Base-by-base conservation (phyloP, 2,797 vertebrate genomes). In the Esox masquinongy region DNA sequence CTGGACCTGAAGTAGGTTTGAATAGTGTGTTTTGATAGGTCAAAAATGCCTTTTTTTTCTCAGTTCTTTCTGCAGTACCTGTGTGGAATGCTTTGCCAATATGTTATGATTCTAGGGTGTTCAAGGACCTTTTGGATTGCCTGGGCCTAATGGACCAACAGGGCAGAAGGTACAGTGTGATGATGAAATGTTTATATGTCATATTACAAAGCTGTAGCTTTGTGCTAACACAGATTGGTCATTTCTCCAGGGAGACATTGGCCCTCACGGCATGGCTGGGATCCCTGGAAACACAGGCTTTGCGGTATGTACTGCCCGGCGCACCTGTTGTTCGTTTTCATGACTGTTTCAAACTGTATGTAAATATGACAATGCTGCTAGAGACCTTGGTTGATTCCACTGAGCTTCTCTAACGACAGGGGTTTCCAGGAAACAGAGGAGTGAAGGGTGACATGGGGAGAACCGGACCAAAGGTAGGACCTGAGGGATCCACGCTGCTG, bases 381-480 rank as follows among this genome's bases (percentile, higher is more conserved):
- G 36, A 64, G 43, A 12, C 15, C 17, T 2, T 68, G 22, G 29
- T 34, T 51, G 53, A 4, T 34, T n/a, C 36, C 22, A 47, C 24
- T 1, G 64, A 14, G 36, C 47, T 56, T 1, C 72, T 0, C 22
- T 63, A 66, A 11, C 80, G 43, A 1, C 72, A 96, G 95, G 95
- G 95, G 0, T 79, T 80, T 0, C 4, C 83, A n/a, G 94, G 95
- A 77, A 79, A 81, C 0, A 82, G 74, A 0, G 94, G 95, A 74
- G 49, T 2, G 0, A 94, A 94, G 80, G 95, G 95, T 36, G 91
- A 95, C 1, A 70, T 19, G 0, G 94, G 95, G 43, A 89, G 88
- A 6, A 77, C 81, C 0, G 95, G 95, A 47, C 78, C 76, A 2
- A 22, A 0, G 80, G 95, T 51, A 53, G 95, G 95, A 47, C 78